Evolutionary conservation across 2,113 vertebrate genomes (phyloP), one percentile per base, ranked within the genome.

Genomic region (Hippocampus abdominalis): DNA sequence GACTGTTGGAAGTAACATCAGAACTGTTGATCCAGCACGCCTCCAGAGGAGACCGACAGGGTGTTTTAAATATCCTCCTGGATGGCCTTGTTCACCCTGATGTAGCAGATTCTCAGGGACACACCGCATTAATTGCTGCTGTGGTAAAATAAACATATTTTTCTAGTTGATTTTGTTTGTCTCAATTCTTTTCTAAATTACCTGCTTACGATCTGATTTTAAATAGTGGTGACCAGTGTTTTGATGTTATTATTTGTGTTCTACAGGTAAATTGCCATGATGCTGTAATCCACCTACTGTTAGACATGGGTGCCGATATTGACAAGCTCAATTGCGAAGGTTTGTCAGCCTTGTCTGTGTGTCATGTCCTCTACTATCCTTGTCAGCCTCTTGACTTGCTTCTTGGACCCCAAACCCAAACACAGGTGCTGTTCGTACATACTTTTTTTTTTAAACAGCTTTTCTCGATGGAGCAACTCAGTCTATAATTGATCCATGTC

Each of bases 291-390:
- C 90, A 83, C 60, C 86, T 94, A 44, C 91, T 98, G 74, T 84
- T 98, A 77, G 92, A 96, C 80, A 81, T 59, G 0, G 94, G 95
- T 39, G 94, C 89, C 0, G 89, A 95, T 1, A 92, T 97, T 76
- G 93, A 96, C 86, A 93, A 92, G 83, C 8, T 87, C 75, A 93
- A 90, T 0, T 80, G 87, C 1, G 93, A 96, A 70, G 94, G 93
- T 68, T 84, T 95, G 80, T 93, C 93, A 0, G 87, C 94, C 0
- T 88, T 97, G 64, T 88, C 88, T 61, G 91, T 93, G 65, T 93
- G 94, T 71, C 77, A 91, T 59, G 81, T 95, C 16, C 90, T 94
- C n/a, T 93, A 91, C 80, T 97, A 95, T 76, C 93, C 94, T 0
- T 68, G 84, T 44, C 63, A 71, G 10, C 84, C 81, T 71, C 91